Conservation (phyloP, 2,888 invertebrate species). For the Epinotia brunnichana region DNA sequence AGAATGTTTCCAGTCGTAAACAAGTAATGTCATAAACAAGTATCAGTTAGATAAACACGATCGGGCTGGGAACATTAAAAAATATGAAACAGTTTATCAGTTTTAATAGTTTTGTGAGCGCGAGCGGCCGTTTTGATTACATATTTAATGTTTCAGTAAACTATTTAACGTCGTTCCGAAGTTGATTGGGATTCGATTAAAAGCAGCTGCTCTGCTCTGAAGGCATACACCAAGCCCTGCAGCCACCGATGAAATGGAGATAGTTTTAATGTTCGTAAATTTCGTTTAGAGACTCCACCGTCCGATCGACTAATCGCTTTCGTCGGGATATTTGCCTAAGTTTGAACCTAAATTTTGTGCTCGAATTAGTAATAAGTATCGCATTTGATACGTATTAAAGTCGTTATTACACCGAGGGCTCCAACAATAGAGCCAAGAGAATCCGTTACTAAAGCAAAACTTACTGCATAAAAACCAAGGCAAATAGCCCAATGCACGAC, state of each 20-base stretch:
- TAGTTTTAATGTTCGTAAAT: constrained; percentile 82
- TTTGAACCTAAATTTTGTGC: constrained; percentile 63
- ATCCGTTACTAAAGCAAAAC: neutral
- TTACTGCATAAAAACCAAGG: neutral
- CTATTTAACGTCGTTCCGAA: constrained; percentile 72
- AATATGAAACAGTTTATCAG: constrained; percentile 69
- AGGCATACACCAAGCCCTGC: constrained; percentile 66
- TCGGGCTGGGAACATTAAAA: constrained; percentile 58
- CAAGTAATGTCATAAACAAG: constrained; percentile 55
- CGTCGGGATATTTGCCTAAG: constrained; percentile 67
- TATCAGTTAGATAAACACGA: constrained; percentile 54
- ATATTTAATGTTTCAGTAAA: constrained; percentile 75
- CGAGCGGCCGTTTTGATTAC: constrained; percentile 69
- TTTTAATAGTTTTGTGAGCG: constrained; percentile 65
- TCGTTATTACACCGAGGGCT: constrained; percentile 1
- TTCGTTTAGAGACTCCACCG: constrained; percentile 70
- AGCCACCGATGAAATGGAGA: constrained; percentile 75
- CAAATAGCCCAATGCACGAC: too few relatives aligned
- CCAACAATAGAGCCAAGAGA: neutral
- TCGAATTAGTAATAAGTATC: constrained; percentile 36
- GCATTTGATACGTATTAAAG: constrained; percentile 27
- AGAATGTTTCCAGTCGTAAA: constrained; percentile 33
- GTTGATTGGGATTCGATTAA: constrained; percentile 81
- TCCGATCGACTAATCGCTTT: constrained; percentile 76
- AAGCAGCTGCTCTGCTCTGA: constrained; percentile 66